Percentiles rank a stretch among this genome's conserved stretches.
Conservation (phyloP, 2,113 vertebrate species). For the Tor tambroides region DNA sequence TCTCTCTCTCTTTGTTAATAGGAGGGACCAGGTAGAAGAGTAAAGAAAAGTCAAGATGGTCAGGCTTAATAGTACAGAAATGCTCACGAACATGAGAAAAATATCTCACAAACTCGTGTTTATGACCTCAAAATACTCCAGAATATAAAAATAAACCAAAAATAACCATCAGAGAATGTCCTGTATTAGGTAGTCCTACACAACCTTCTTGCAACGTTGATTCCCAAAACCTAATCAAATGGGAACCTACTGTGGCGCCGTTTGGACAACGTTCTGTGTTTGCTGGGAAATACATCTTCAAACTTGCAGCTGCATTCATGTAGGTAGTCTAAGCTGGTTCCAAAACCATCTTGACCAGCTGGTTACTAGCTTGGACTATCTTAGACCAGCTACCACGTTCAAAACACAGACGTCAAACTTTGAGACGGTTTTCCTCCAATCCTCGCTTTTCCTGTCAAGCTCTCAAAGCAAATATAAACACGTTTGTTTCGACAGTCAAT, state of each 20-base stretch:
- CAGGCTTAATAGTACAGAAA: neutral
- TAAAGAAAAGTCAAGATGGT: neutral
- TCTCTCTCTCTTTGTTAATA: slow-evolving; percentile 14
- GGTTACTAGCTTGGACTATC: neutral
- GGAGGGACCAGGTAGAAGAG: neutral
- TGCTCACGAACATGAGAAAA: neutral
- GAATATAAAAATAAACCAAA: neutral
- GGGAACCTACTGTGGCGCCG: neutral
- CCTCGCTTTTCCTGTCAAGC: neutral
- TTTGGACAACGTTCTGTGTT: neutral
- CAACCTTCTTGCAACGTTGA: too few relatives aligned
- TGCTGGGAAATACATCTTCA: neutral
- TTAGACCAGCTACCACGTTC: too few relatives aligned
- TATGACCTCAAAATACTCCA: neutral
- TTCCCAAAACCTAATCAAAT: too few relatives aligned
- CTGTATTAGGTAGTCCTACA: too few relatives aligned
- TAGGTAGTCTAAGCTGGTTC: neutral
- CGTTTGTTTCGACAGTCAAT: neutral
- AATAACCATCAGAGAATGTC: too few relatives aligned
- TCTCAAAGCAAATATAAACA: slow-evolving; percentile 7
- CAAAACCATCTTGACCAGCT: neutral
- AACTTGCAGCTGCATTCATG: neutral
- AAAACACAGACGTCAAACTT: neutral
- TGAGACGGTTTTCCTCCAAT: neutral
- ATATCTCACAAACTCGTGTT: neutral